These are phyloP conservation scores for Cerceris rybyensis DNA, from an alignment of 2,888 invertebrate species.

Conservation along the genomic window DNA sequence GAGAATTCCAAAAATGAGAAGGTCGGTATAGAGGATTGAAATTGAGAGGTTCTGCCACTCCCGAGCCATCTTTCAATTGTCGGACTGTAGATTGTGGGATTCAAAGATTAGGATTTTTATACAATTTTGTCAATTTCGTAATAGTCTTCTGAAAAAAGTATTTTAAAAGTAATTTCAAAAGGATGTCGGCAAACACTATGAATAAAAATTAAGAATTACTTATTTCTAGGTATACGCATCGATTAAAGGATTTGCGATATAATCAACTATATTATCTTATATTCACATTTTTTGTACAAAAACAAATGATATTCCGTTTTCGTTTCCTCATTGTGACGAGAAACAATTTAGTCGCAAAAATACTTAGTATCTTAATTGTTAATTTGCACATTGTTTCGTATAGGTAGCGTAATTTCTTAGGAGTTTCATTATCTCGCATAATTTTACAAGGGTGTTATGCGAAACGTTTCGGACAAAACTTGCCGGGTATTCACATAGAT, in stretches of 20 bases:
- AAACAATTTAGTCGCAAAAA: constrained; percentile 51
- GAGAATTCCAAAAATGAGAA: too few species aligned
- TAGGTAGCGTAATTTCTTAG: constrained; percentile 33
- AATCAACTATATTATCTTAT: constrained; percentile 46
- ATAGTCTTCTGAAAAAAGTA: too few species aligned
- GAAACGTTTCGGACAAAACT: background rate
- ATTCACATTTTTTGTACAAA: constrained; percentile 57
- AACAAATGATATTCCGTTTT: constrained; percentile 32
- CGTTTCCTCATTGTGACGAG: constrained; percentile 29
- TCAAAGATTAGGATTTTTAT: too few species aligned
- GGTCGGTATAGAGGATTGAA: too few species aligned
- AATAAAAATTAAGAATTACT: too few species aligned
- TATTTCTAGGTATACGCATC: background rate
- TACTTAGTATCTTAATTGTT: constrained; percentile 34
- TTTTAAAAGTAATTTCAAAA: too few species aligned
- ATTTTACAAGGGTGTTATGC: constrained; percentile 33
- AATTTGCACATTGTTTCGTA: constrained; percentile 33
- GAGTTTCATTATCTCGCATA: constrained; percentile 15
- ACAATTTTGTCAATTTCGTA: too few species aligned
- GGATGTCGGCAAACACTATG: too few species aligned
- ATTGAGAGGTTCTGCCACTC: too few species aligned
- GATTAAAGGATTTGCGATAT: background rate
- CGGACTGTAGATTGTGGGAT: too few species aligned
- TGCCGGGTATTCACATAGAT: constrained; percentile 11
- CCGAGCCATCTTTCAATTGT: too few species aligned